Percentiles rank a stretch among this genome's conserved stretches.
phyloP scores from a whole-genome alignment of 2,113 vertebrate genomes.

The Petroica traversi region DNA sequence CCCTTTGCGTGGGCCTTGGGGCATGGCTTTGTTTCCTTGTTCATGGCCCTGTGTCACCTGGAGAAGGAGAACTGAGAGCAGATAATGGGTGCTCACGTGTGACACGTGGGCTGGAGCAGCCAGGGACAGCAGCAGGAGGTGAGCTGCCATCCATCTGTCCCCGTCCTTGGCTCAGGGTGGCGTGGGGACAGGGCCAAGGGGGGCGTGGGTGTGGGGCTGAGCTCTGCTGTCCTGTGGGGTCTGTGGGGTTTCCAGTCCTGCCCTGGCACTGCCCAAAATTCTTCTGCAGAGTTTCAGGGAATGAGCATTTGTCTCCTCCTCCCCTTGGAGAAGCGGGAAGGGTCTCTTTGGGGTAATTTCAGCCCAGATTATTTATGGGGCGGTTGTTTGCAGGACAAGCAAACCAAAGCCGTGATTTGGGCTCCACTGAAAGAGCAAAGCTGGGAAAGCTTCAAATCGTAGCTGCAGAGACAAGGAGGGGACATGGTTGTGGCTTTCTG shows the following conservation, averaged over 20 bases:
- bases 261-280: not conserved
- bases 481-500: not conserved
- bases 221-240: not conserved
- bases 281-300: not conserved
- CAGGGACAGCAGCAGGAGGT: not conserved
- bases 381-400: accelerated
- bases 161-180: not conserved
- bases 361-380: not conserved
- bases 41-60: not conserved
- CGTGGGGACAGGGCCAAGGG: not conserved
- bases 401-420: not conserved
- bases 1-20: not conserved
- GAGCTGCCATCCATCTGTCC: not conserved
- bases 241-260: not conserved
- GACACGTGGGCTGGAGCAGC: not conserved
- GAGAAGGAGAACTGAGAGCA: not conserved
- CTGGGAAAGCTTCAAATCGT: not conserved
- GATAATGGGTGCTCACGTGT: not conserved
- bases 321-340: not conserved
- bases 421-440: not conserved
- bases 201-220: not conserved
- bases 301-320: not conserved
- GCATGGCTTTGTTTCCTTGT: not conserved
- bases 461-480: not conserved
- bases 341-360: not conserved